These are phyloP conservation scores for Diphyllodes magnificus DNA, from an alignment of 2,113 vertebrate genomes.

Conservation along the genomic window DNA sequence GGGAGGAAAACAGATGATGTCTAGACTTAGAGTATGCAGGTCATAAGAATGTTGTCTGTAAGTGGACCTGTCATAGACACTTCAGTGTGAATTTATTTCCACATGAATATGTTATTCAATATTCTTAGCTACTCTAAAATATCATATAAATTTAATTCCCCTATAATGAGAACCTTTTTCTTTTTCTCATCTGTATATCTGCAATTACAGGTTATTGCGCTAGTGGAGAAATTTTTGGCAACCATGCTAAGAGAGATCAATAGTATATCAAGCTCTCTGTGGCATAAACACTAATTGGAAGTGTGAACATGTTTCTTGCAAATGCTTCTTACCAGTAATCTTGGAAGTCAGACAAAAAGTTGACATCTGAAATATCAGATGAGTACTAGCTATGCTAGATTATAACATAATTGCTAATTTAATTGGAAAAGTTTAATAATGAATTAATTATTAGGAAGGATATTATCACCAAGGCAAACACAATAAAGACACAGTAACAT, in stretches of 20 bases:
- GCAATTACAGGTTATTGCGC: slow-evolving; percentile 45
- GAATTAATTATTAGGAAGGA: neutral
- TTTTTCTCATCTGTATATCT: neutral
- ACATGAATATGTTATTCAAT: neutral
- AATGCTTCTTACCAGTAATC: slow-evolving; percentile 33
- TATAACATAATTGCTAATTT: neutral
- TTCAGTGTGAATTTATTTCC: neutral
- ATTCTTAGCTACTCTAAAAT: neutral
- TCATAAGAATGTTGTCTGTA: neutral
- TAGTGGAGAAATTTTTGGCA: slow-evolving; percentile 52
- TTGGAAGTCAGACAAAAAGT: slow-evolving; percentile 21
- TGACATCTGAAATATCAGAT: neutral
- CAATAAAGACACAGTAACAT: neutral
- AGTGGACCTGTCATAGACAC: neutral
- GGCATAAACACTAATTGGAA: slow-evolving; percentile 47
- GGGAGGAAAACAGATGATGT: neutral
- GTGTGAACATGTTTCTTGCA: neutral
- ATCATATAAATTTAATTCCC: neutral
- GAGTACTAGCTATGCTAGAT: neutral
- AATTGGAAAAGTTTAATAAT: neutral
- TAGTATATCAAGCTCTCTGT: slow-evolving; percentile 18
- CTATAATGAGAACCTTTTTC: neutral
- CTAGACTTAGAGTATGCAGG: neutral
- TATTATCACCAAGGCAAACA: neutral
- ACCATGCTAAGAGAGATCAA: slow-evolving; percentile 12